Evolutionary conservation across 2,797 vertebrate genomes (phyloP).

Genomic region (Odontamblyopus rebecca): DNA sequence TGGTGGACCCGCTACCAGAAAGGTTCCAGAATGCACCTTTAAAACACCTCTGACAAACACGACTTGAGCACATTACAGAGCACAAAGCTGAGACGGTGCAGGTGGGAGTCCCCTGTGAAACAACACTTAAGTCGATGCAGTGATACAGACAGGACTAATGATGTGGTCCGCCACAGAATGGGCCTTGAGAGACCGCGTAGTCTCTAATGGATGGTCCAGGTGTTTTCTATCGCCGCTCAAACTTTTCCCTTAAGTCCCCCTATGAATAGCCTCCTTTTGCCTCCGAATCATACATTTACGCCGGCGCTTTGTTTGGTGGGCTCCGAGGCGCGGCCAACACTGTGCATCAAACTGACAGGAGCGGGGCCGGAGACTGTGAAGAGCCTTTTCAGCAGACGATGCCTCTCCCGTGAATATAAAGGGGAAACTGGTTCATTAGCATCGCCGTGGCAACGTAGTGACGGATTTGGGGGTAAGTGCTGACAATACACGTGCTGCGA

Average conservation of each 20-base stretch:
- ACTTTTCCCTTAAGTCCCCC: constrained; percentile 43
- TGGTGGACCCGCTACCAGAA: too few relatives aligned
- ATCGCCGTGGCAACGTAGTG: constrained; percentile 27
- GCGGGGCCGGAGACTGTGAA: constrained; percentile 29
- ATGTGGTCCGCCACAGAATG: constrained; percentile 66
- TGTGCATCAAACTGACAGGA: constrained; percentile 58
- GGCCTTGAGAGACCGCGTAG: constrained; percentile 60
- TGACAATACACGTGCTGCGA: background rate
- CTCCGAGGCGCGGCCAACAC: constrained; percentile 23
- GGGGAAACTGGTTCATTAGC: constrained; percentile 59
- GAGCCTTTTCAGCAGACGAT: constrained; percentile 23
- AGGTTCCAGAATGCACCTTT: too few relatives aligned
- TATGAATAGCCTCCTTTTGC: constrained; percentile 41
- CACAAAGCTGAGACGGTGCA: constrained; percentile 24
- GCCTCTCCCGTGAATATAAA: constrained; percentile 33
- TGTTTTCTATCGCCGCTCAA: constrained; percentile 51
- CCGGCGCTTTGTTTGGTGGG: constrained; percentile 32
- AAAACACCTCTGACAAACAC: background rate
- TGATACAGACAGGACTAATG: constrained; percentile 76
- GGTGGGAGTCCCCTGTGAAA: constrained; percentile 62
- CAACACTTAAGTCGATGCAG: constrained; percentile 59
- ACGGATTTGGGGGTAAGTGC: constrained; percentile 17
- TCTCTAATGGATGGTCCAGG: constrained; percentile 61
- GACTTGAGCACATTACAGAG: background rate
- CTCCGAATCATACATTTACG: constrained; percentile 31